phyloP scores from a whole-genome alignment of 2,797 vertebrate genomes.

The Chelon labrosus region DNA sequence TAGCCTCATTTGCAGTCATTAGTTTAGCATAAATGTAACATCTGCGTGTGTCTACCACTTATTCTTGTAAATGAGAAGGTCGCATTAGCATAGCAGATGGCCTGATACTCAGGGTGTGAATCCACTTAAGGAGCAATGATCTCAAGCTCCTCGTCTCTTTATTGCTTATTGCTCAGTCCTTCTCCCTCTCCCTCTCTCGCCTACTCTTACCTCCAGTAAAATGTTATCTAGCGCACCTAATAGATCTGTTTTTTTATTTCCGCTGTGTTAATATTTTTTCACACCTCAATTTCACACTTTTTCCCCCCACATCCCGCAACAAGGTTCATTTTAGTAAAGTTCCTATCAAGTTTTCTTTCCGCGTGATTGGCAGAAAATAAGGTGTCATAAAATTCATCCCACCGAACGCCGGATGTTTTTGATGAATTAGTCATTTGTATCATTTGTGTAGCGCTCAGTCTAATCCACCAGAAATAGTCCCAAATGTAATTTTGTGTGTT shows the following conservation, averaged over 20 bases:
- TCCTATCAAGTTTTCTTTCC: neutral
- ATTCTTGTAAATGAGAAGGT: conserved; percentile 59
- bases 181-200: neutral
- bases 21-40: conserved; percentile 64
- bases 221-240: neutral
- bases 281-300: conserved; percentile 8
- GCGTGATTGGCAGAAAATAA: conserved; percentile 27
- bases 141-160: conserved; percentile 20
- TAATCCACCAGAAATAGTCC: conserved; percentile 45
- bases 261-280: neutral
- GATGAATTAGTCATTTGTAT: conserved; percentile 41
- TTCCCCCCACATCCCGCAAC: neutral
- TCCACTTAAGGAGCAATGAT: conserved; percentile 50
- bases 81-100: conserved; percentile 67
- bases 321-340: neutral
- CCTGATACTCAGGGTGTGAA: conserved; percentile 37
- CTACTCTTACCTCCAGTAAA: neutral
- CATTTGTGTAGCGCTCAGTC: conserved; percentile 11
- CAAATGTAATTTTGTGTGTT: conserved; percentile 41
- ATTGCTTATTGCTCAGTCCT: neutral
- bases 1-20: conserved; percentile 61
- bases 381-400: conserved; percentile 20
- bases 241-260: neutral
- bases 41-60: conserved; percentile 42
- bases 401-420: conserved; percentile 39